Base-by-base conservation (phyloP, 2,113 vertebrate species). In the Sander vitreus region DNA sequence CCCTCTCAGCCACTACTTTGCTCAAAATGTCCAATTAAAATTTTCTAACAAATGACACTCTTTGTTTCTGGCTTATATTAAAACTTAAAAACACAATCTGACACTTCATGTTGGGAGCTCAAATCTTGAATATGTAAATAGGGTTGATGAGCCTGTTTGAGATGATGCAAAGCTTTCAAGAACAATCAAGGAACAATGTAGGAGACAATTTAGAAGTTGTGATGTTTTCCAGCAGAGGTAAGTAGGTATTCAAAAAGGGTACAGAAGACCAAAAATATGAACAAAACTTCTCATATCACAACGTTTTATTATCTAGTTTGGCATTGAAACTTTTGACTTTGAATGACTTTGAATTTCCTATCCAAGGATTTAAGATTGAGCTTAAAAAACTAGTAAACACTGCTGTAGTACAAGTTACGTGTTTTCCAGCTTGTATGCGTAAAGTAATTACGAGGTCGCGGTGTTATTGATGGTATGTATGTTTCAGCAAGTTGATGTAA, bases 21-120 rank as follows among this genome's bases (percentile, higher is more conserved):
- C 81, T 85, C 59, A 79, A 88, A 92, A 89, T 3, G 39, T 65
- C 84, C 91, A 93, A 91, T 94, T 92, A 93, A 89, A 78, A 73
- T 50, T 53, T 86, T 77, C 54, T 81, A 51, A 80, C 45, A 74
- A 88, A 81, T 57, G 47, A 89, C 63, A 73, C 73, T 84, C 73
- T 84, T 83, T 85, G 72, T 80, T 85, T 82, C 55, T 60, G 76
- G 76, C 59, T 88, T 84, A 82, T 10, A 66, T 63, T 89, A 76
- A 70, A 76, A 67, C 79, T 87, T 30, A 79, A 72, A 89, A 77
- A 81, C 62, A n/a, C 62, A 77, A 72, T 83, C 70, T 90, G 89
- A 88, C 72, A 48, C 66, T 67, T 4, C 43, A 19, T 21, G 39
- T 63, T 85, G 69, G 59, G 60, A 21, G 72, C 72, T 58, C 71